Conservation (phyloP, 2,888 invertebrate genomes). For the Lumbricus terrestris region DNA sequence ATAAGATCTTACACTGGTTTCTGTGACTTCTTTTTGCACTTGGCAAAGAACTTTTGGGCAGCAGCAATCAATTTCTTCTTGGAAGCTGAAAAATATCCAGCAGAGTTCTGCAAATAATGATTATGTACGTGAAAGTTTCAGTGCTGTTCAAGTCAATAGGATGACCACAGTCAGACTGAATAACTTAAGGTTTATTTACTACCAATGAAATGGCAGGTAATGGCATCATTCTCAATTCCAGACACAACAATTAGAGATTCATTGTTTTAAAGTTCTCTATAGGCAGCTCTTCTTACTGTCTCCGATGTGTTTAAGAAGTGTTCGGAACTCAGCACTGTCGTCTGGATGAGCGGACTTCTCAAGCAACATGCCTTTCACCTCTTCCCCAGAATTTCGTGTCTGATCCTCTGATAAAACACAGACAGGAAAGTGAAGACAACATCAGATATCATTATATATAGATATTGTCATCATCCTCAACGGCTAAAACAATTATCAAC, state of each 20-base stretch:
- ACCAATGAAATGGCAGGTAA: neutral
- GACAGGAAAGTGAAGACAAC: neutral
- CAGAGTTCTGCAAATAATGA: no score
- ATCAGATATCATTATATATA: neutral
- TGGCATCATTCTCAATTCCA: no score
- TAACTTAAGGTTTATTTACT: neutral
- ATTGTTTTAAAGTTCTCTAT: neutral
- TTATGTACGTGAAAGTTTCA: neutral
- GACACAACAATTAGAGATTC: neutral
- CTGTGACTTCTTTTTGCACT: constrained; percentile 47
- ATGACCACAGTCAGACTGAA: neutral
- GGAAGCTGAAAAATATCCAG: constrained; percentile 47
- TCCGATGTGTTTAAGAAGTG: constrained; percentile 55
- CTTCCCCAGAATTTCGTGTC: neutral
- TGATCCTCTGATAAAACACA: neutral
- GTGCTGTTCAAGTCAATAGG: neutral
- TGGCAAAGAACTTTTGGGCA: constrained; percentile 54
- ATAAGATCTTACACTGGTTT: constrained; percentile 24
- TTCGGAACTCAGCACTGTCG: constrained; percentile 50
- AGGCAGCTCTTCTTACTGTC: constrained; percentile 44
- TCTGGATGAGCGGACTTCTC: constrained; percentile 40
- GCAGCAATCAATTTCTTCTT: constrained; percentile 54
- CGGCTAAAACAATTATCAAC: constrained; percentile 29
- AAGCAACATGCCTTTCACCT: neutral
- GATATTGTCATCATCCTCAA: constrained; percentile 28